A percentile compares a stretch with the other conserved stretches of the same genome.
Evolutionary conservation across 1,140 invertebrate genomes (phyloP).

Genomic region (Spodoptera frugiperda): DNA sequence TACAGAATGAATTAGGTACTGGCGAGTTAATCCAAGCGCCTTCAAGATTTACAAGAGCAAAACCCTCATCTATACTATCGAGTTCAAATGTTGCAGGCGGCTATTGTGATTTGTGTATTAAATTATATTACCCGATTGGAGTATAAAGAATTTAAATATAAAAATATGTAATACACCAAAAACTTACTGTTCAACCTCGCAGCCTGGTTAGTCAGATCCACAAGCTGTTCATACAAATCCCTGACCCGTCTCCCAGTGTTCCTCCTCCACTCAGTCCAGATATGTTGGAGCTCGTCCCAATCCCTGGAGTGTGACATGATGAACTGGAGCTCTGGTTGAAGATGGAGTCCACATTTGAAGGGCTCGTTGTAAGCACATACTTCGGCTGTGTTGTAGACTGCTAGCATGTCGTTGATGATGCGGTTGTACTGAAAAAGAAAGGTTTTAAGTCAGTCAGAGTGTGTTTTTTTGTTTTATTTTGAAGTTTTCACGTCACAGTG

Average conservation of each 20-base stretch:
- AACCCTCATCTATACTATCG: not conserved
- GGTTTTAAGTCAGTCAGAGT: not conserved
- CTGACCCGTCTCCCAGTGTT: slow-evolving; percentile 92
- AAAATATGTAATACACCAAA: not conserved
- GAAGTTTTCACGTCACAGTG: too few relatives aligned
- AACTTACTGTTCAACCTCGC: slow-evolving; percentile 94
- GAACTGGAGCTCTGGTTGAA: slow-evolving; percentile 92
- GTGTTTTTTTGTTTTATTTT: too few relatives aligned
- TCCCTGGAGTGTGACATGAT: slow-evolving; percentile 91
- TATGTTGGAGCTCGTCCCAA: slow-evolving; percentile 94
- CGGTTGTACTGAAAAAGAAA: slow-evolving; percentile 91
- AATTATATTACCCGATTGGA: too few relatives aligned
- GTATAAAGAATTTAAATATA: too few relatives aligned
- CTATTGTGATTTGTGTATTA: too few relatives aligned
- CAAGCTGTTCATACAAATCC: slow-evolving; percentile 93
- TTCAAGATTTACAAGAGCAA: not conserved
- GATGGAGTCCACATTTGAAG: slow-evolving; percentile 91
- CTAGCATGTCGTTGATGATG: slow-evolving; percentile 94
- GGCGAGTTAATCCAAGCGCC: not conserved
- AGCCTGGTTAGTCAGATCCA: slow-evolving; percentile 94
- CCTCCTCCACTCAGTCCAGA: slow-evolving; percentile 95
- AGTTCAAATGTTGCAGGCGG: not conserved
- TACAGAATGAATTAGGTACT: too few relatives aligned
- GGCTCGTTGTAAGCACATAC: slow-evolving; percentile 94
- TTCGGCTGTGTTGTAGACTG: slow-evolving; percentile 94